A percentile compares a stretch with the other conserved stretches of the same genome.
Conservation (phyloP, 1,140 invertebrate species). For the Aricia agestis region DNA sequence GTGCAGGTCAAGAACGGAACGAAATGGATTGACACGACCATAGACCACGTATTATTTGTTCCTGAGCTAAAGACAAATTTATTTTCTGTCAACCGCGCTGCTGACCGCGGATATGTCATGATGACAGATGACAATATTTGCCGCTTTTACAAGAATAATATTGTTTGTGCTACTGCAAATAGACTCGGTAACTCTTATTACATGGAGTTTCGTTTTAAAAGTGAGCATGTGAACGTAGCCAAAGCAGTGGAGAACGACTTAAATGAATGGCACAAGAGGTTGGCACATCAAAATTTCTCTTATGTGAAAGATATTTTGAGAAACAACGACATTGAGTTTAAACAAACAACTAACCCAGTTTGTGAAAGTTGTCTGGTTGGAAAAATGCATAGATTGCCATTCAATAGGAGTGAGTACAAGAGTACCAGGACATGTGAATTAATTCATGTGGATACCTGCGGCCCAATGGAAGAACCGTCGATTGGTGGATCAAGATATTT, state of each 20-base stretch:
- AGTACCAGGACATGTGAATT: slow-evolving; percentile 44
- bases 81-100: slow-evolving; percentile 45
- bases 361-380: slow-evolving; percentile 59
- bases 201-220: slow-evolving; percentile 34
- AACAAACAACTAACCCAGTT: slow-evolving; percentile 24
- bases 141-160: slow-evolving; percentile 35
- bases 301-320: slow-evolving; percentile 48
- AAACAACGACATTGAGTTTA: slow-evolving; percentile 39
- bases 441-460: slow-evolving; percentile 66
- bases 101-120: slow-evolving; percentile 45
- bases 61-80: slow-evolving; percentile 55
- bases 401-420: slow-evolving; percentile 34
- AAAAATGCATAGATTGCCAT: slow-evolving; percentile 50
- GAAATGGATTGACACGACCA: slow-evolving; percentile 38
- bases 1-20: slow-evolving; percentile 32
- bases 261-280: slow-evolving; percentile 51
- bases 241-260: slow-evolving; percentile 27
- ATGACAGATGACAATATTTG: slow-evolving; percentile 36
- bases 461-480: slow-evolving; percentile 53
- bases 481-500: slow-evolving; percentile 32
- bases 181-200: slow-evolving; percentile 34
- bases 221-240: slow-evolving; percentile 19
- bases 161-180: slow-evolving; percentile 34
- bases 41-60: slow-evolving; percentile 53
- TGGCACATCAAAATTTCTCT: slow-evolving; percentile 59